Base-by-base conservation (phyloP, 1,140 invertebrate genomes). In the Cepaea nemoralis region DNA sequence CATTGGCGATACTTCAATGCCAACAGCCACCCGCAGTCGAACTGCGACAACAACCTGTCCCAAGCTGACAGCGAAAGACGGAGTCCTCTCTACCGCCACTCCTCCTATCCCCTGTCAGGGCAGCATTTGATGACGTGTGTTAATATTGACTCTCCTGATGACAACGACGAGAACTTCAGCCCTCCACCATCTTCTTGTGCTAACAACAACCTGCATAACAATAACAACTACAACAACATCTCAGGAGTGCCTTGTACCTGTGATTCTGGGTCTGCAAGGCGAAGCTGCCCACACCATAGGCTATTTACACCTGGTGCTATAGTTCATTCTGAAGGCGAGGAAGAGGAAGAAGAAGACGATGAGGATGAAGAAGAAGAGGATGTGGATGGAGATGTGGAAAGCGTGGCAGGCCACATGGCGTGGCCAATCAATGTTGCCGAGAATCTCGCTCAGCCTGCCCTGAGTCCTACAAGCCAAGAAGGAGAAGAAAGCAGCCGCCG, bases 241-340 rank as follows among this genome's bases (percentile, higher is more conserved):
- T 48, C 66, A 24, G n/a, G 1, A 55, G 39, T 35, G 40, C 31
- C 12, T 50, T 33, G 74, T 63, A 8, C 39, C 22, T 48, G 37
- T 63, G 35, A 69, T 48, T 59, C 48, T n/a, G 19, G 35, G 19
- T 6, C 27, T 45, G 14, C 63, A 55, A 33, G 80, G 74, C 71
- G 71, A 70, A 37, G 39, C 66, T 69, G 74, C 71, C 73, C 59
- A 37, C 63, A 76, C 50, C 42, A 48, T 37, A 84, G 82, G 77
- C 80, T n/a, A 55, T 71, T 84, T 81, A 63, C 74, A 69, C 80
- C 79, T 77, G 83, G 74, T 77, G 67, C 80, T 59, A 77, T 83
- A 74, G 27, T 63, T 2, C 76, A 85, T 55, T 81, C 82, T 14
- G 86, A 86, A n/a, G 88, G 87, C 12, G 82, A 84, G 22, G 83